Evolutionary conservation across 1,140 invertebrate species (phyloP).

Genomic region (Yoshiicerus persimilis): DNA sequence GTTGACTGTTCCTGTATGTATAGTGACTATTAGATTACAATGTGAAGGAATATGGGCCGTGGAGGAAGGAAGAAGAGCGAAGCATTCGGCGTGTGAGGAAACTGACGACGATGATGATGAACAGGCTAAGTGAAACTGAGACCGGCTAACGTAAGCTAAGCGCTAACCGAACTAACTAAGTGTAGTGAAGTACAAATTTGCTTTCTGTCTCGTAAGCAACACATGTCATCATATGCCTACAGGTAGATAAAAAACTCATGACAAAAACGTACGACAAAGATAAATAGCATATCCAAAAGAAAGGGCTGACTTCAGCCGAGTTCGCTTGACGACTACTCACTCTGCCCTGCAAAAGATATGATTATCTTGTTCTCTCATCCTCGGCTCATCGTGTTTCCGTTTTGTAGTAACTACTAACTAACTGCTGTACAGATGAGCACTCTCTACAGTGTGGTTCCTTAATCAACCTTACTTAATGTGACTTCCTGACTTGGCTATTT

Average conservation of each 20-base stretch:
- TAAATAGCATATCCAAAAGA: conserved; percentile 41
- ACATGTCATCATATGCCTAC: conserved; percentile 38
- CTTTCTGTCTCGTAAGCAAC: conserved; percentile 43
- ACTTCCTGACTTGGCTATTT: conserved; percentile 1
- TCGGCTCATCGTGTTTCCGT: not conserved
- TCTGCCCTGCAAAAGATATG: not conserved
- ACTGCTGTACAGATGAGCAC: not conserved
- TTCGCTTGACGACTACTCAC: not conserved
- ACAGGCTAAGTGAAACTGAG: conserved; percentile 21
- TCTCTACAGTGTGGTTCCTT: not conserved
- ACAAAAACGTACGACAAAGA: conserved; percentile 43
- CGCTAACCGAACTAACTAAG: not conserved
- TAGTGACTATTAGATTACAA: not conserved
- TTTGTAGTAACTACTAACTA: not conserved
- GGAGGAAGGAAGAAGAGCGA: not conserved
- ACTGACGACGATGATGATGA: conserved; percentile 8
- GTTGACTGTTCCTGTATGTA: not conserved
- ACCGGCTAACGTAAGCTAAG: not conserved
- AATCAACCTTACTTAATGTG: not conserved
- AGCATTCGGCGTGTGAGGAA: not conserved
- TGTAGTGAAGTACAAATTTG: conserved; percentile 34
- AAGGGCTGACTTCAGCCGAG: conserved; percentile 25
- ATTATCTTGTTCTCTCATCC: not conserved
- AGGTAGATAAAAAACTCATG: conserved; percentile 40
- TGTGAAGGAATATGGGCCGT: not conserved